Evolutionary conservation across 2,888 invertebrate species (phyloP).

Genomic region (Malthinus seriepunctatus): DNA sequence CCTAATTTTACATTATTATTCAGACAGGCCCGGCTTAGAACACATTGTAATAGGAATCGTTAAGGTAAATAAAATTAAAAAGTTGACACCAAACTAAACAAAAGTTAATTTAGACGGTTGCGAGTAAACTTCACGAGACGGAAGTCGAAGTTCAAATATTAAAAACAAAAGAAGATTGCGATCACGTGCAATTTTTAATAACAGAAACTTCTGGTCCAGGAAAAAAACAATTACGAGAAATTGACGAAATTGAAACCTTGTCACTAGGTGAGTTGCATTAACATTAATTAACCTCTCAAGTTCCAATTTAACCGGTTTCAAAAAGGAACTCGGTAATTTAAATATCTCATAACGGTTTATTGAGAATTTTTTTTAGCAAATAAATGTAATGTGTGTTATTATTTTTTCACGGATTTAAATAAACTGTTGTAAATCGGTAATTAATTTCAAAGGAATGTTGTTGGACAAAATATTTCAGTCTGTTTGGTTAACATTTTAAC

Average conservation of each 20-base stretch:
- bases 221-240: constrained; percentile 67
- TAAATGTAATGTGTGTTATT: no score
- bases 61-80: constrained; percentile 64
- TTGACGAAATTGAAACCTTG: constrained; percentile 72
- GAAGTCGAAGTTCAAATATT: constrained; percentile 91
- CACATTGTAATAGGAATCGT: constrained; percentile 97
- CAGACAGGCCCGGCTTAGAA: constrained; percentile 90
- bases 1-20: constrained; percentile 92
- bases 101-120: constrained; percentile 76
- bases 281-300: neutral
- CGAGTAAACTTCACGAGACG: constrained; percentile 88
- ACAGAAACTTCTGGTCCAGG: constrained; percentile 77
- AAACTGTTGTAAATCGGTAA: neutral
- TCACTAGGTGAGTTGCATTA: constrained; percentile 62
- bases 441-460: neutral
- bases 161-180: constrained; percentile 84
- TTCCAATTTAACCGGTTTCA: constrained; percentile 4
- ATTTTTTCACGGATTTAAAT: no score
- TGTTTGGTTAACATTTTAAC: neutral
- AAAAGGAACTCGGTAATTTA: neutral
- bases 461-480: neutral
- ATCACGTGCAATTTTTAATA: constrained; percentile 91
- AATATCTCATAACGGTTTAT: no score
- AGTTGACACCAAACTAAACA: neutral
- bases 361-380: no score